These are phyloP conservation scores for Holacanthella duospinosa DNA, from an alignment of 2,888 invertebrate species.

Conservation along the genomic window DNA sequence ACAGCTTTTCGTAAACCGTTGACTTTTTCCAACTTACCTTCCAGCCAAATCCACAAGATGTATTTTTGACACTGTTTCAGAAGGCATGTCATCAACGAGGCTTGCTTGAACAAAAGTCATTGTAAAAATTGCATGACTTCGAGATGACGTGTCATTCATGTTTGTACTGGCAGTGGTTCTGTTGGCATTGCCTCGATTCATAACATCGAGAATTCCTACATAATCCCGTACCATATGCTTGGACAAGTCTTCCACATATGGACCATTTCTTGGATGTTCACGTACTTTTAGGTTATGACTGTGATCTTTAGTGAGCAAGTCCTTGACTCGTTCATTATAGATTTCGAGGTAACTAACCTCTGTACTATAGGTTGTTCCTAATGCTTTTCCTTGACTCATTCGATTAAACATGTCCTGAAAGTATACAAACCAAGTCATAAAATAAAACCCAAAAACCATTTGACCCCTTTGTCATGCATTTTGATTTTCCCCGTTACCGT, in stretches of 20 bases:
- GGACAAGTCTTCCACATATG: slow-evolving; percentile 76
- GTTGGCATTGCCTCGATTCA: slow-evolving; percentile 67
- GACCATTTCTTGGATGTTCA: slow-evolving; percentile 68
- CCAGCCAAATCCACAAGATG: slow-evolving; percentile 82
- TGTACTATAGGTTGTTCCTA: slow-evolving; percentile 70
- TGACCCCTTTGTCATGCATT: too few species aligned
- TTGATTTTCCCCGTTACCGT: background rate
- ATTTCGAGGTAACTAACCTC: slow-evolving; percentile 79
- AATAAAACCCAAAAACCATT: background rate
- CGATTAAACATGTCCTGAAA: slow-evolving; percentile 58
- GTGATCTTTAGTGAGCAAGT: slow-evolving; percentile 47
- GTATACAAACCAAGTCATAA: background rate
- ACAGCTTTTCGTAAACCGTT: too few species aligned
- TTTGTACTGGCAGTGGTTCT: slow-evolving; percentile 79
- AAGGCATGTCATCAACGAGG: slow-evolving; percentile 61
- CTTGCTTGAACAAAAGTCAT: slow-evolving; percentile 80
- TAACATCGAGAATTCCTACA: slow-evolving; percentile 69
- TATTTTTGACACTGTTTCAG: slow-evolving; percentile 80
- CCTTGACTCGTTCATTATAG: slow-evolving; percentile 71
- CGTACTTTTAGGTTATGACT: slow-evolving; percentile 64
- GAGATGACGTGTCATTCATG: slow-evolving; percentile 84
- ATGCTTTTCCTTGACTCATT: slow-evolving; percentile 68
- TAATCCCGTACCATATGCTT: slow-evolving; percentile 77
- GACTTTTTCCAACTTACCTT: slow-evolving; percentile 54
- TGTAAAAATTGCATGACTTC: slow-evolving; percentile 84